phyloP scores from a whole-genome alignment of 2,888 invertebrate species.

The Geophilus truncorum region DNA sequence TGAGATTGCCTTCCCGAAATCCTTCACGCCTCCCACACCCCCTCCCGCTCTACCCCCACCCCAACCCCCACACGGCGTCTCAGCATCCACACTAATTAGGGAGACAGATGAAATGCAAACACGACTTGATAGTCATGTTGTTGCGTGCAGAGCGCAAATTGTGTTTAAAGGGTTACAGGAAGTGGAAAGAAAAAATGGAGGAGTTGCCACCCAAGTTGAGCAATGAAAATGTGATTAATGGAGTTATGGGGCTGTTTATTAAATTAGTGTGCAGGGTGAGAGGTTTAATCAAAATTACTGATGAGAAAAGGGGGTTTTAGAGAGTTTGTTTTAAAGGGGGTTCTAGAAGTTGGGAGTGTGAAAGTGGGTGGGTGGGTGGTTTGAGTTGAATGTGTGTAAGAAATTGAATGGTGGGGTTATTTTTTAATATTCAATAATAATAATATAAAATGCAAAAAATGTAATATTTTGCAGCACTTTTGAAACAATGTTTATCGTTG shows the following conservation, averaged over 20 bases:
- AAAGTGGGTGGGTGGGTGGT: too few relatives aligned
- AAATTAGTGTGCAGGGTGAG: neutral
- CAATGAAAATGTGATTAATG: neutral
- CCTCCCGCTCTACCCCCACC: neutral
- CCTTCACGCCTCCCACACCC: neutral
- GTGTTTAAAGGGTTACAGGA: neutral
- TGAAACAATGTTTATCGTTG: too few relatives aligned
- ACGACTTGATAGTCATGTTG: neutral
- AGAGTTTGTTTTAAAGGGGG: too few relatives aligned
- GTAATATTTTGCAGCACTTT: too few relatives aligned
- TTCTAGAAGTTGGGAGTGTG: too few relatives aligned
- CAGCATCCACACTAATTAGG: neutral
- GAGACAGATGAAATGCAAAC: slow-evolving; percentile 1
- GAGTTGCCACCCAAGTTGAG: neutral
- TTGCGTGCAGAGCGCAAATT: neutral
- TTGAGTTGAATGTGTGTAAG: too few relatives aligned
- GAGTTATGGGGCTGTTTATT: neutral
- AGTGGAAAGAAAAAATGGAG: neutral
- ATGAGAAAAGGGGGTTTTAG: neutral
- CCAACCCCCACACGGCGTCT: neutral
- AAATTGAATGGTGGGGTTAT: too few relatives aligned
- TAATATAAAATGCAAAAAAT: too few relatives aligned
- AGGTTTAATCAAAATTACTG: neutral
- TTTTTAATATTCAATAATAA: too few relatives aligned
- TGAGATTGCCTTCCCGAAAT: slow-evolving; percentile 18